These are phyloP conservation scores for Empis livida DNA, from an alignment of 2,888 invertebrate genomes.

Conservation along the genomic window DNA sequence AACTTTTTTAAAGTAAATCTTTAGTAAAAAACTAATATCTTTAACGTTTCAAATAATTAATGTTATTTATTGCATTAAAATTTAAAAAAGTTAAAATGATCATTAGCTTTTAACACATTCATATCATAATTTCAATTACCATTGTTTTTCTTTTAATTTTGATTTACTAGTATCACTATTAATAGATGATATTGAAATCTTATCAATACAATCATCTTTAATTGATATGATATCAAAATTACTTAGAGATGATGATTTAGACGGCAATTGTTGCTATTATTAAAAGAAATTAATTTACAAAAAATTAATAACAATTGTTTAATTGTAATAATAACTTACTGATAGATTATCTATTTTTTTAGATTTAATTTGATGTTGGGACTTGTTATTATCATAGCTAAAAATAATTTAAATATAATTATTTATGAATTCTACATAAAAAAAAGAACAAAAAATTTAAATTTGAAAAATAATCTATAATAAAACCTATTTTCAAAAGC, in stretches of 20 bases:
- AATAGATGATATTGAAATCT: conserved; percentile 24
- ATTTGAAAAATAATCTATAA: neutral
- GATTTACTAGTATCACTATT: conserved; percentile 28
- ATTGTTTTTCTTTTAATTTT: conserved; percentile 29
- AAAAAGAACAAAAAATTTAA: neutral
- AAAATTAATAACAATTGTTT: too few relatives aligned
- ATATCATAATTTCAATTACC: conserved; percentile 15
- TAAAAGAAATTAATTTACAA: neutral
- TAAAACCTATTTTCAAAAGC: conserved; percentile 11
- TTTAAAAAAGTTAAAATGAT: too few relatives aligned
- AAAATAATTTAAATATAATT: neutral
- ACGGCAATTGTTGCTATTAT: conserved; percentile 8
- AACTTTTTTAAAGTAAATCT: too few relatives aligned
- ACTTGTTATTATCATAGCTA: conserved; percentile 5
- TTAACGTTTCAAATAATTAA: too few relatives aligned
- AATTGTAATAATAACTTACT: neutral
- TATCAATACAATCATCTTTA: conserved; percentile 16
- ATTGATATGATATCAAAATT: conserved; percentile 15
- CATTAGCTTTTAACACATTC: neutral
- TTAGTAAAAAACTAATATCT: too few relatives aligned
- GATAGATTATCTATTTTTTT: neutral
- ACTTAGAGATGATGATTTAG: conserved; percentile 15
- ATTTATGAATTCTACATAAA: neutral
- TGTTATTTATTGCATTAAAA: too few relatives aligned
- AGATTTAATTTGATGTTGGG: conserved; percentile 4